Percentiles rank a stretch among this genome's conserved stretches.
Conservation (phyloP, 2,113 vertebrate species). For the Thamnaconus septentrionalis region DNA sequence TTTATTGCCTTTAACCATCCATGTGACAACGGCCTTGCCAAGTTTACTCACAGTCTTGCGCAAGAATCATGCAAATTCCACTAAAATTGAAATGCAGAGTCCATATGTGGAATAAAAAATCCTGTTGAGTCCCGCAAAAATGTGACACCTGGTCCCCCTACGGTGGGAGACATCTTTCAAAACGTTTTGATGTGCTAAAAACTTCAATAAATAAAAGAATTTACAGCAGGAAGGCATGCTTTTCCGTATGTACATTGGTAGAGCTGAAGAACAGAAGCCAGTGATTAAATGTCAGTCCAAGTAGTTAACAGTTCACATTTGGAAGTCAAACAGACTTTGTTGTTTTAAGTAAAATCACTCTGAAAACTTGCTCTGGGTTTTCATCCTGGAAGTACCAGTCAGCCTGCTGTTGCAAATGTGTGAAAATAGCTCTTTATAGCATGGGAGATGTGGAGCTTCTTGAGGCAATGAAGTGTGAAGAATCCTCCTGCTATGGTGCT, state of each 20-base stretch:
- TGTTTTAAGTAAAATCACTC: conserved; percentile 32
- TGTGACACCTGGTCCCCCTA: not conserved
- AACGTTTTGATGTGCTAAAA: not conserved
- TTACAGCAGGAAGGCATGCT: conserved; percentile 24
- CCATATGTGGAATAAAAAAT: no score
- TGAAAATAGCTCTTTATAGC: conserved; percentile 53
- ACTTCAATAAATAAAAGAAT: not conserved
- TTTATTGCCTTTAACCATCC: no score
- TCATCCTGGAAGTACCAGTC: conserved; percentile 34
- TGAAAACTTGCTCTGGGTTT: conserved; percentile 35
- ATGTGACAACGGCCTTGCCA: no score
- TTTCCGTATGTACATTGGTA: conserved; percentile 22
- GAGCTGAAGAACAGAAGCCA: conserved; percentile 33
- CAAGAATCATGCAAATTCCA: no score
- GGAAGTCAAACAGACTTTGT: conserved; percentile 22
- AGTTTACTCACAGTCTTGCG: no score
- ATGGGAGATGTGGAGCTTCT: conserved; percentile 48
- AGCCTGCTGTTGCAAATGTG: conserved; percentile 53
- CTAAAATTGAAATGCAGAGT: no score
- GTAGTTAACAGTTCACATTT: conserved; percentile 28
- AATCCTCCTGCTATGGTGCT: conserved; percentile 53
- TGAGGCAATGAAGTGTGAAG: conserved; percentile 60
- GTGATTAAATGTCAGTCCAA: conserved; percentile 10
- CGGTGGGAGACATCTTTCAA: not conserved
- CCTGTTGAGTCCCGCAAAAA: no score